Evolutionary conservation across 2,797 vertebrate species (phyloP).

Genomic region (Chelon auratus): DNA sequence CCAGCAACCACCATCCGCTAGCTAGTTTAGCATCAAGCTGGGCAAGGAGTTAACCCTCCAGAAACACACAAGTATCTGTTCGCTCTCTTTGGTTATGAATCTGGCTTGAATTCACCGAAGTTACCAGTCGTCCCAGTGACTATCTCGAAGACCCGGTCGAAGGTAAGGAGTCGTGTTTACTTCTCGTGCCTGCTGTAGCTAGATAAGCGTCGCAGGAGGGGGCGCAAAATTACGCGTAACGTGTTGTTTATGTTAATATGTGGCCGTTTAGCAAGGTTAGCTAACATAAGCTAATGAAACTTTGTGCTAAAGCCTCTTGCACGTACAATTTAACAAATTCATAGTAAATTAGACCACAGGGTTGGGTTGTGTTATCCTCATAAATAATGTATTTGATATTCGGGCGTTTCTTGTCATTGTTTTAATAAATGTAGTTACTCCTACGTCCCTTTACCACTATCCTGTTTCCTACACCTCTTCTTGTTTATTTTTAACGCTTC

Average conservation of each 20-base stretch:
- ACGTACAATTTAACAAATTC: not conserved
- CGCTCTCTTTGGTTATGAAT: slow-evolving; percentile 2
- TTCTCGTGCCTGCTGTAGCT: slow-evolving; percentile 33
- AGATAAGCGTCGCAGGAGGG: slow-evolving; percentile 56
- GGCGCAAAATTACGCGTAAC: slow-evolving; percentile 52
- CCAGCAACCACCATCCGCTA: slow-evolving; percentile 37
- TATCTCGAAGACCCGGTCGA: slow-evolving; percentile 25
- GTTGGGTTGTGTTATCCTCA: not conserved
- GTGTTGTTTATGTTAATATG: slow-evolving; percentile 54
- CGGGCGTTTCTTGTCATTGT: slow-evolving; percentile 6
- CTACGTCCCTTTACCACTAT: rapidly evolving
- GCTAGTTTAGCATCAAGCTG: slow-evolving; percentile 62
- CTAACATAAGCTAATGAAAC: slow-evolving; percentile 26
- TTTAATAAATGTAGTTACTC: not conserved
- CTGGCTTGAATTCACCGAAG: slow-evolving; percentile 23
- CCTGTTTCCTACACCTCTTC: not conserved
- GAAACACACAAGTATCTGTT: not conserved
- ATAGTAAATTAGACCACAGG: not conserved
- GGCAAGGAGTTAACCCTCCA: slow-evolving; percentile 33
- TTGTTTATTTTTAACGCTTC: not conserved
- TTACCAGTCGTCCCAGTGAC: slow-evolving; percentile 16
- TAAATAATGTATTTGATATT: slow-evolving; percentile 2
- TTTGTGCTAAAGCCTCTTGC: not conserved
- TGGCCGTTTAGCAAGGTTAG: slow-evolving; percentile 24
- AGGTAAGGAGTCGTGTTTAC: slow-evolving; percentile 65